phyloP scores from a whole-genome alignment of 2,888 invertebrate species.

The Xestia sexstrigata region DNA sequence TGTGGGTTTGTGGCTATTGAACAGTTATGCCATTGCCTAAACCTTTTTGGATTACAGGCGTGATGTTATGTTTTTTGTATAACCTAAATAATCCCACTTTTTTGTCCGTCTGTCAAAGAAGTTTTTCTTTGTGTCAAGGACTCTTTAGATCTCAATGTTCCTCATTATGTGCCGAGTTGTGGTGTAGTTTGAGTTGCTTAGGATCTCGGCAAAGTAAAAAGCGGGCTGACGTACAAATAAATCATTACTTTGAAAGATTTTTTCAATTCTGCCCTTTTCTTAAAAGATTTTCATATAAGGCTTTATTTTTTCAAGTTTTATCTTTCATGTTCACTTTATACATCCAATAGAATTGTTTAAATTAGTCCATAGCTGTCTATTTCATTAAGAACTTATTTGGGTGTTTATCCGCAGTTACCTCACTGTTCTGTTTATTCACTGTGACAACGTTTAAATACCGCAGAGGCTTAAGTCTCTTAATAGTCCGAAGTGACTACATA shows the following conservation, averaged over 20 bases:
- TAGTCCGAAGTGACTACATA: constrained; percentile 15
- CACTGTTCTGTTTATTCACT: neutral
- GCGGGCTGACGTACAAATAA: neutral
- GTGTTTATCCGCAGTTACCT: neutral
- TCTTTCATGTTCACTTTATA: neutral
- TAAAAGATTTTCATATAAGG: neutral
- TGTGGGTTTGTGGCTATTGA: neutral
- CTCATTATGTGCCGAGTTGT: neutral
- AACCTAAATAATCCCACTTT: neutral
- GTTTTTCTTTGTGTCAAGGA: neutral
- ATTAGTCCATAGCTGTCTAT: neutral
- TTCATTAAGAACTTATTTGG: neutral
- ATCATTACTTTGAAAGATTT: neutral
- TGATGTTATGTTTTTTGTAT: neutral
- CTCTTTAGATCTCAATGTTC: neutral
- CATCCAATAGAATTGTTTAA: neutral
- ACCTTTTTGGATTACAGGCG: neutral
- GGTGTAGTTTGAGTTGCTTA: too few relatives aligned
- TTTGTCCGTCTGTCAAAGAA: neutral
- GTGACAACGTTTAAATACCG: constrained; percentile 7
- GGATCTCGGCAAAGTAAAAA: neutral
- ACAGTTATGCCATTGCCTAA: neutral
- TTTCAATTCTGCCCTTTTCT: neutral
- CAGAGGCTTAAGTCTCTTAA: constrained; percentile 21
- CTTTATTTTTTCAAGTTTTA: neutral